These are phyloP conservation scores for Leucophenga varia DNA, from an alignment of 1,140 invertebrate species.

Conservation along the genomic window DNA sequence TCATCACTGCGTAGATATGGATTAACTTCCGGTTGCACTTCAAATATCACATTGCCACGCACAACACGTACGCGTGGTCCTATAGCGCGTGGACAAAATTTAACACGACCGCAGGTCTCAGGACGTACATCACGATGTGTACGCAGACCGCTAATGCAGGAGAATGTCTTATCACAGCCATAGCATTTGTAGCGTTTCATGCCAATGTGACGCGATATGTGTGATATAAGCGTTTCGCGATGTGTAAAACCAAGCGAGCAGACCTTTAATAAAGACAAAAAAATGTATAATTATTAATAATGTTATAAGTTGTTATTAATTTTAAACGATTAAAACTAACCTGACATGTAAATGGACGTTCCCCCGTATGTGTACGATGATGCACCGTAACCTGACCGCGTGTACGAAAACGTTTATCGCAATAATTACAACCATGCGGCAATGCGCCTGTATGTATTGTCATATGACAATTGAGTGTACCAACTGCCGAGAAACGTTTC, in stretches of 20 bases:
- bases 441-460: constrained; percentile 46
- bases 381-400: constrained; percentile 61
- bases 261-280: constrained; percentile 20
- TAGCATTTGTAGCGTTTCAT: constrained; percentile 55
- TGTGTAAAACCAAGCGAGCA: constrained; percentile 45
- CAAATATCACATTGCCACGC: constrained; percentile 42
- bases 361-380: constrained; percentile 86
- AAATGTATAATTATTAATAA: background rate
- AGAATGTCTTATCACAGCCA: constrained; percentile 47
- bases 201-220: constrained; percentile 49
- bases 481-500: constrained; percentile 37
- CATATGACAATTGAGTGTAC: constrained; percentile 39
- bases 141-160: constrained; percentile 46
- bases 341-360: constrained; percentile 84
- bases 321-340: constrained; percentile 13
- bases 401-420: constrained; percentile 48
- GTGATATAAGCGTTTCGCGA: constrained; percentile 49
- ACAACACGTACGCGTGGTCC: constrained; percentile 48
- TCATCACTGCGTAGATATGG: constrained; percentile 48
- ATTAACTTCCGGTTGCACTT: constrained; percentile 42
- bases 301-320: background rate
- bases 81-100: constrained; percentile 45
- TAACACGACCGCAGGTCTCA: constrained; percentile 46
- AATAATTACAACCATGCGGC: constrained; percentile 44
- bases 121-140: constrained; percentile 46